Evolutionary conservation across 2,113 vertebrate genomes (phyloP), one percentile per base, ranked within the genome.

Genomic region (Pteropus alecto): DNA sequence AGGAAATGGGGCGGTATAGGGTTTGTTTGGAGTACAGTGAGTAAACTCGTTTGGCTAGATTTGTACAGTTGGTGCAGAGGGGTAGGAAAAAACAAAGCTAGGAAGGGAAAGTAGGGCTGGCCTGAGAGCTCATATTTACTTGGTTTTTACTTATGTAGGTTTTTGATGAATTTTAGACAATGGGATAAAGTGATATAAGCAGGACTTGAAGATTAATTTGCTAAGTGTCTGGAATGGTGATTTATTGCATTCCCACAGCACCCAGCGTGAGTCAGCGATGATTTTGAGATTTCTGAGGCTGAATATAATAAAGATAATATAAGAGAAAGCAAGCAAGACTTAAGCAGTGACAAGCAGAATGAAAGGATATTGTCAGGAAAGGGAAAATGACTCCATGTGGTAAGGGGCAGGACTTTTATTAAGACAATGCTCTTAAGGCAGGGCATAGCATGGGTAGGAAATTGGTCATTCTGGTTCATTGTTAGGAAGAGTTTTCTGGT

Each of bases 401-500:
- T 0, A 18, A 70, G 90, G 88, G 98, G 93, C 77, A 92, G 97
- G 96, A 94, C 93, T 98, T 82, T 15, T 2, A 19, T 86, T 22
- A 0, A 65, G 96, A 98, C 98, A 98, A 97, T 98, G 38, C 95
- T 71, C 54, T 95, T 76, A 41, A 93, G 97, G 51, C 89, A 35
- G 38, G 83, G 6, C 54, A 30, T 95, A 46, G 73, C 70, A 38
- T 7, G 71, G 33, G 86, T 98, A 98, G 98, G 98, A 98, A 98
- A 97, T 98, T 97, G 98, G 97, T 98, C 98, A 98, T 58, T 9
- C 46, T 97, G 97, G 97, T 82, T 98, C 98, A 98, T 88, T 97
- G 68, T 96, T 96, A 87, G 70, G 93, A 83, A 88, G 97, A 84
- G 93, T 95, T 85, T 96, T 97, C 93, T 97, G 92, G 88, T 96